These are phyloP conservation scores for Hymenochirus boettgeri DNA, from an alignment of 2,113 vertebrate genomes.

Conservation along the genomic window DNA sequence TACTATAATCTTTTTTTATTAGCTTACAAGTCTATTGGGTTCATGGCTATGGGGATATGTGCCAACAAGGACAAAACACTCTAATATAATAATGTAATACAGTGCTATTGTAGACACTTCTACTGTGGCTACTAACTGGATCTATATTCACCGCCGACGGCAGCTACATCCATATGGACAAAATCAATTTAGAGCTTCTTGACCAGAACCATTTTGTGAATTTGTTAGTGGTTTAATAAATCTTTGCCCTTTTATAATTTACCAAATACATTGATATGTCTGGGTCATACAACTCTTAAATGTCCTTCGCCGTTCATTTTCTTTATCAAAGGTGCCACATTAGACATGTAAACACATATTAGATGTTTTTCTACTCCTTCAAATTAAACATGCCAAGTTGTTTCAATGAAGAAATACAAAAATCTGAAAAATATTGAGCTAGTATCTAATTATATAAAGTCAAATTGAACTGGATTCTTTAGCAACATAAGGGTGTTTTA, in stretches of 20 bases:
- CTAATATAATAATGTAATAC: conserved; percentile 8
- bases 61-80: conserved; percentile 36
- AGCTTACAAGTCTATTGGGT: conserved; percentile 39
- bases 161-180: conserved; percentile 18
- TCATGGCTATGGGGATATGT: conserved; percentile 20
- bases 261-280: too few relatives aligned
- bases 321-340: too few relatives aligned
- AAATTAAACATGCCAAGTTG: too few relatives aligned
- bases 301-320: too few relatives aligned
- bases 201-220: conserved; percentile 15
- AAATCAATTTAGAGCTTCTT: conserved; percentile 34
- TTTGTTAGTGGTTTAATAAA: conserved; percentile 19
- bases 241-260: conserved; percentile 1
- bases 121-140: neutral
- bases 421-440: too few relatives aligned
- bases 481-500: too few relatives aligned
- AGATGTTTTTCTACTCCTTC: too few relatives aligned
- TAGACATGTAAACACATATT: too few relatives aligned
- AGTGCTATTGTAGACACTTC: conserved; percentile 25
- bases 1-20: conserved; percentile 52
- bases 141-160: conserved; percentile 5
- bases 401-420: too few relatives aligned
- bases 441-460: too few relatives aligned
- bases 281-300: neutral
- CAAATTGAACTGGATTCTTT: too few relatives aligned